Conservation (phyloP, 1,140 invertebrate genomes). For the Panagrolaimus sp. region DNA sequence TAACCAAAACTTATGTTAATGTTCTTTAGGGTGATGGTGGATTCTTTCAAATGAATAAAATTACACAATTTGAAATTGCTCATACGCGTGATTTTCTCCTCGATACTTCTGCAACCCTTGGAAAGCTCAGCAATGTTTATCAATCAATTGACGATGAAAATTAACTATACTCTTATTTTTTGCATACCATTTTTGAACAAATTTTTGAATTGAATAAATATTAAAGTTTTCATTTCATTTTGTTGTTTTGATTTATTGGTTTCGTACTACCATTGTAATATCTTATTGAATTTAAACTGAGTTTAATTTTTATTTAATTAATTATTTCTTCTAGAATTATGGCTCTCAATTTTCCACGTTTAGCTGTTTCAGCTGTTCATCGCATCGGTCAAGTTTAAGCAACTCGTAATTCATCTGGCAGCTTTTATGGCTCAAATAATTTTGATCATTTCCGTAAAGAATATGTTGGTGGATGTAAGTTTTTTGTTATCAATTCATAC, state of each 20-base stretch:
- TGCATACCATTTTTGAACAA: too few species aligned
- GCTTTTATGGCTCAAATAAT: constrained; percentile 26
- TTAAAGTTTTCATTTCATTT: neutral
- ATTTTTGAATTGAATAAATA: constrained; percentile 14
- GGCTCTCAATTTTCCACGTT: neutral
- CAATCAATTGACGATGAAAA: neutral
- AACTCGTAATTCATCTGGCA: constrained; percentile 24
- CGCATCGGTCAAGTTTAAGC: neutral
- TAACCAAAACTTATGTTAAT: too few species aligned
- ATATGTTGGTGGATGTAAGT: constrained; percentile 14
- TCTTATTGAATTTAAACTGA: neutral
- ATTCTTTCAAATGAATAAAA: constrained; percentile 79
- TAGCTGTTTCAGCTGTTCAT: neutral
- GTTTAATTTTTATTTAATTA: neutral
- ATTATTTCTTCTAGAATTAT: neutral
- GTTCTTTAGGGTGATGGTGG: too few species aligned
- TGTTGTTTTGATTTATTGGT: neutral
- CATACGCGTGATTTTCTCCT: constrained; percentile 78
- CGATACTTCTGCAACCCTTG: constrained; percentile 68
- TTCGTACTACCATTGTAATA: neutral
- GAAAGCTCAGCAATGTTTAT: neutral
- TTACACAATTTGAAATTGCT: constrained; percentile 87
- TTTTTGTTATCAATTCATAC: too few species aligned
- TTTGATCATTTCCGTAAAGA: constrained; percentile 31
- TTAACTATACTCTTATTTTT: neutral